Base-by-base conservation (phyloP, 2,888 invertebrate species). In the Lamellibrachia columna region DNA sequence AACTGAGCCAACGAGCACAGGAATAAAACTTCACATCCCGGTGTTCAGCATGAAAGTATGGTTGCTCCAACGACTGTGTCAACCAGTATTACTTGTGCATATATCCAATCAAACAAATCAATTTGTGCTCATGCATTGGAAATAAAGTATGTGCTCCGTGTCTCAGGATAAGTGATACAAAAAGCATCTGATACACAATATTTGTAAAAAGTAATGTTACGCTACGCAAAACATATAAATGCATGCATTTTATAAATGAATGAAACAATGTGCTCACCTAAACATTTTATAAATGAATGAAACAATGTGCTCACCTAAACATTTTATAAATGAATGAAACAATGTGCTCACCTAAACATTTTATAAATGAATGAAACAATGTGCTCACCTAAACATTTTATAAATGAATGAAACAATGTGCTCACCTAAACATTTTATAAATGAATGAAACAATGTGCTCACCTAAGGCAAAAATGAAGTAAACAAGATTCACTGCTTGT, bases 381-480 rank as follows among this genome's bases (percentile, higher is more conserved):
- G 28, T 28, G 28, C 28, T 28, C 28, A 28, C 28, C 28, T 28
- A 28, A 28, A 28, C 28, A 40, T 40, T 40, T 40, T 40, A 40
- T 40, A 40, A 75, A 40, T 40, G 40, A 40, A 40, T 40, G 40
- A 40, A 40, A 40, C 40, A 40, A 75, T 22, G 22, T 15, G 75
- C 75, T 75, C 75, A 75, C 75, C 75, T 75, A 75, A 75, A 28
- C 28, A 28, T 28, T 28, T 28, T 28, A 28, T 28, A 28, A 75
- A 75, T 75, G 22, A 22, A 75, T n/a, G n/a, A 75, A 75, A 75
- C 3, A 75, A 75, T 22, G 22, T 22, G 75, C 75, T 75, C 75
- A 75, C 75, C 75, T 75, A 75, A 75, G 75, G 75, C 75, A 75
- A 75, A 75, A 75, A 75, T 75, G 75, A 75, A 75, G 75, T 75